phyloP scores from a whole-genome alignment of 2,888 invertebrate genomes.

The Tiphia femorata region DNA sequence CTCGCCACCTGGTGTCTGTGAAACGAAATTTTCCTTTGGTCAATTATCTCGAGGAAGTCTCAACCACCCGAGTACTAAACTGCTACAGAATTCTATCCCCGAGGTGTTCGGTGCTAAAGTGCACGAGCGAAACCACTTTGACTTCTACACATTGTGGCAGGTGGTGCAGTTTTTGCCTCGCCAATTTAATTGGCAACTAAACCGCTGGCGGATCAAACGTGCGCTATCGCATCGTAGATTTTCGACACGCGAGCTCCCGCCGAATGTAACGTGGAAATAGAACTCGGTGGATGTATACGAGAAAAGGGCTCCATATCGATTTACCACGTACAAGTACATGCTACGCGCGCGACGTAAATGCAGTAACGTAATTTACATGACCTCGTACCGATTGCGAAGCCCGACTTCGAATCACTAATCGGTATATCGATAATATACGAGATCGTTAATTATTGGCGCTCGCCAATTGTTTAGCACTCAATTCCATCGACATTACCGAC shows the following conservation, averaged over 20 bases:
- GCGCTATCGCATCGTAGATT: not conserved
- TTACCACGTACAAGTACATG: slow-evolving; percentile 1
- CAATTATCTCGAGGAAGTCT: slow-evolving; percentile 2
- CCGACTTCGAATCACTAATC: too few relatives aligned
- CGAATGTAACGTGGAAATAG: slow-evolving; percentile 15
- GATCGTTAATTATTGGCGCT: too few relatives aligned
- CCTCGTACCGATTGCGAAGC: too few relatives aligned
- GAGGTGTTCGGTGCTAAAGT: too few relatives aligned
- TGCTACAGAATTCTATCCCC: too few relatives aligned
- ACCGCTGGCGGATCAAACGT: not conserved
- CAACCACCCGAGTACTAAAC: too few relatives aligned
- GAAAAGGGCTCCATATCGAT: slow-evolving; percentile 23
- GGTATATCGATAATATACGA: too few relatives aligned
- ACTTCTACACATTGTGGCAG: too few relatives aligned
- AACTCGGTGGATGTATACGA: slow-evolving; percentile 9
- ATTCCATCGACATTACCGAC: too few relatives aligned
- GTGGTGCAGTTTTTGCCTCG: too few relatives aligned
- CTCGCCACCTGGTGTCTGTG: slow-evolving; percentile 88
- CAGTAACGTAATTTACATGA: slow-evolving; percentile 17
- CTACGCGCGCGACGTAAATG: not conserved
- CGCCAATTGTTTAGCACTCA: too few relatives aligned
- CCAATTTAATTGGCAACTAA: not conserved
- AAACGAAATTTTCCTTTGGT: slow-evolving; percentile 41
- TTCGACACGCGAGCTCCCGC: slow-evolving; percentile 20
- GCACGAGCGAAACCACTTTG: too few relatives aligned